Base-by-base conservation (phyloP, 2,797 vertebrate species). In the Catharus ustulatus region DNA sequence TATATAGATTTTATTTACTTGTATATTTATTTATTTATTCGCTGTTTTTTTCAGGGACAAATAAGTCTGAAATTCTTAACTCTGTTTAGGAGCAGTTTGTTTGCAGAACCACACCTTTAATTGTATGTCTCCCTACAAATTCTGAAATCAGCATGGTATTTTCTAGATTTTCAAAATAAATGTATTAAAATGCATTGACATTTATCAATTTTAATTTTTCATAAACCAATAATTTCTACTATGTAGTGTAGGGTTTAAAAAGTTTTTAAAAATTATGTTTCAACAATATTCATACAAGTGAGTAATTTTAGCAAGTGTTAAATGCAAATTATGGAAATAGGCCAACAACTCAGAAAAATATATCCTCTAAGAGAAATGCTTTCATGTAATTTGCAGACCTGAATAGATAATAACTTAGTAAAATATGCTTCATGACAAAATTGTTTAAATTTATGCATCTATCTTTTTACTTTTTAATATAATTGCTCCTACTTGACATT, bases 381-480 rank as follows among this genome's bases (percentile, higher is more conserved):
- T 89, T 68, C 57, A 87, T 59, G 42, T 79, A 71, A 77, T 66
- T 93, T 89, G 30, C 51, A 88, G 43, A 71, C 38, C 5, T 88
- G 36, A 46, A 61, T 38, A 92, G 58, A 54, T 77, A 94, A 61
- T n/a, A 83, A 75, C 81, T 73, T 77, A 93, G 42, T 94, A 90
- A 94, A 76, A 77, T 57, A 40, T 71, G 32, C 43, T 92, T 94
- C 11, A 46, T 71, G 72, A 46, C 29, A 87, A 34, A 90, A 72
- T 51, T 52, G 1, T 90, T 82, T 94, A 83, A 81, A 91, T 81
- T 81, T 64, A 19, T 90, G 19, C 23, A 17, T 94, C 66, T 84
- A 30, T 93, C n/a, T 86, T 72, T 93, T 32, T 89, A 69, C 5
- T 75, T 82, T 69, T 91, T 52, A 92, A 91, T 88, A 91, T 48